Conservation (phyloP, 2,797 vertebrate species). For the Enteromius trimaculatus region DNA sequence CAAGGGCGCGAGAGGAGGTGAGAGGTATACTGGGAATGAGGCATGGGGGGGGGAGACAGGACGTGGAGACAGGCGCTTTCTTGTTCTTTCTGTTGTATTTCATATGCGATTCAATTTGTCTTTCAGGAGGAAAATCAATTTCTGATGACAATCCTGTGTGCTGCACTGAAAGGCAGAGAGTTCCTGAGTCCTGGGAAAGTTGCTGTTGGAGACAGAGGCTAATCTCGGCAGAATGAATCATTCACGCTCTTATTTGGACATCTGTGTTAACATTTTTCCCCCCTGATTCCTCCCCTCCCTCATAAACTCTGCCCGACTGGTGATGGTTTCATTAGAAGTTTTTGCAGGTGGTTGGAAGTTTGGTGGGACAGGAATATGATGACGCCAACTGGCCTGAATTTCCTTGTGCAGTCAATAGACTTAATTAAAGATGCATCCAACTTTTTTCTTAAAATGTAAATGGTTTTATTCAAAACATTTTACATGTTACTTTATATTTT, state of each 20-base stretch:
- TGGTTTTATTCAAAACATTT: not conserved
- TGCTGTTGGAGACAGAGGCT: constrained; percentile 87
- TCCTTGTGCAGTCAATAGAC: constrained; percentile 7
- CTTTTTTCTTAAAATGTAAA: not conserved
- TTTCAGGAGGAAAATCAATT: constrained; percentile 99
- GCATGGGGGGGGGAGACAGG: constrained; percentile 66
- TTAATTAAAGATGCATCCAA: not conserved
- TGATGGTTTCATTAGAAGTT: constrained; percentile 86
- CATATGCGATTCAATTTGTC: constrained; percentile 97
- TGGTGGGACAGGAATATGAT: constrained; percentile 67
- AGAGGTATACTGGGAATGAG: constrained; percentile 72
- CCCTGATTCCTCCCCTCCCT: constrained; percentile 51
- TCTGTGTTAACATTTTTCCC: constrained; percentile 85
- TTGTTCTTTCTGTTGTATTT: constrained; percentile 98
- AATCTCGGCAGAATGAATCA: constrained; percentile 89
- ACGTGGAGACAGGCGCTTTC: constrained; percentile 90
- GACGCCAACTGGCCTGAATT: constrained; percentile 43
- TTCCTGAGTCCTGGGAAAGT: constrained; percentile 96
- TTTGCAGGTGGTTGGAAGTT: constrained; percentile 81
- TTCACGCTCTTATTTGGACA: constrained; percentile 87
- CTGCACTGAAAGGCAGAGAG: constrained; percentile 88
- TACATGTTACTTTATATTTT: not conserved
- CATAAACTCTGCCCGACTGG: constrained; percentile 80
- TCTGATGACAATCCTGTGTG: constrained; percentile 95
- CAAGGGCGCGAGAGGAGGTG: constrained; percentile 62